Evolutionary conservation across 2,797 vertebrate genomes (phyloP).

Genomic region (Glyptemys insculpta): DNA sequence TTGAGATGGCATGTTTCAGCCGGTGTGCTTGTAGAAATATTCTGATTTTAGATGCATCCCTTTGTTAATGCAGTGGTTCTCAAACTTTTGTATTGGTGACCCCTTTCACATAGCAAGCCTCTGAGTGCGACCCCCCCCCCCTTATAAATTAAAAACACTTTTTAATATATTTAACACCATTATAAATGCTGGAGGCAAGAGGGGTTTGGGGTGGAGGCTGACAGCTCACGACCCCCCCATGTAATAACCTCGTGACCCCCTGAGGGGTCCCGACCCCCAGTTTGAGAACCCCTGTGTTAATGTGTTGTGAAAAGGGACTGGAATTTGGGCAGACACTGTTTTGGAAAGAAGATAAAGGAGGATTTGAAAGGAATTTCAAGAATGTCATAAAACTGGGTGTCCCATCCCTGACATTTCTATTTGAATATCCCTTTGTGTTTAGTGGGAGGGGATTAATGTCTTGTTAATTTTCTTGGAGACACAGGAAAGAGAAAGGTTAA

Average conservation of each 20-base stretch:
- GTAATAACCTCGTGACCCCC: too few species aligned
- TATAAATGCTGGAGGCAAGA: too few species aligned
- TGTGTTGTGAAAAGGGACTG: background rate
- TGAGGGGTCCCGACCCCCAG: too few species aligned
- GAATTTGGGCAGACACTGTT: background rate
- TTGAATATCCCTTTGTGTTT: background rate
- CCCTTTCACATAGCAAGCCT: too few species aligned
- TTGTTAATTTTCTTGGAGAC: background rate
- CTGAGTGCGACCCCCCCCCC: too few species aligned
- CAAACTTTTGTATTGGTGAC: too few species aligned
- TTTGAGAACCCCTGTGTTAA: background rate
- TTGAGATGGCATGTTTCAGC: conserved; percentile 4
- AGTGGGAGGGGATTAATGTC: background rate
- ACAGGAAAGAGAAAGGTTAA: background rate
- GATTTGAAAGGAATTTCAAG: conserved; percentile 5
- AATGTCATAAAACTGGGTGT: fast-evolving
- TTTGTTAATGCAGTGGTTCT: background rate
- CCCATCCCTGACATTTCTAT: background rate
- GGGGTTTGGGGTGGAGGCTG: too few species aligned
- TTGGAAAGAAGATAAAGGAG: background rate
- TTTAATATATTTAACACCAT: too few species aligned
- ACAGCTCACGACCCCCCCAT: too few species aligned
- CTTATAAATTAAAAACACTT: too few species aligned
- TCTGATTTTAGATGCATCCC: background rate
- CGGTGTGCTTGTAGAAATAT: background rate